A percentile compares a stretch with the other conserved stretches of the same genome.
phyloP scores from a whole-genome alignment of 2,888 invertebrate species.

The Cheilosia impressa region DNA sequence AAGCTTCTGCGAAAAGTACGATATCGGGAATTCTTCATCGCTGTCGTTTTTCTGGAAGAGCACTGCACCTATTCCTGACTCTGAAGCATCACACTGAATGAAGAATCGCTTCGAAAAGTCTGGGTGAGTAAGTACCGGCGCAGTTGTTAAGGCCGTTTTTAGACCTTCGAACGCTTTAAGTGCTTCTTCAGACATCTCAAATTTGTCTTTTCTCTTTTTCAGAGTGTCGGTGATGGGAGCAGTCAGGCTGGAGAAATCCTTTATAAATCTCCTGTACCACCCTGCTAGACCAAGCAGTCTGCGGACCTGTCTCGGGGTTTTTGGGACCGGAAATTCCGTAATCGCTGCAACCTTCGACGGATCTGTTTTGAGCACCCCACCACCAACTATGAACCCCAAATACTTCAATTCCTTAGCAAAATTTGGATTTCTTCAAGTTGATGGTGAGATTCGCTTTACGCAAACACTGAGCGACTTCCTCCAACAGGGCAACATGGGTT shows the following conservation, averaged over 20 bases:
- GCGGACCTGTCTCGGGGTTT: background rate
- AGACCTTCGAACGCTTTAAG: slow-evolving; percentile 39
- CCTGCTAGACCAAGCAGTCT: slow-evolving; percentile 51
- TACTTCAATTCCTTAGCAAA: slow-evolving; percentile 58
- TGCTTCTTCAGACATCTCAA: slow-evolving; percentile 40
- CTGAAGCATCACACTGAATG: slow-evolving; percentile 62
- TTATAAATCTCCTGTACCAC: slow-evolving; percentile 66
- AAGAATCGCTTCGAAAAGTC: slow-evolving; percentile 4
- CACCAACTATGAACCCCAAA: slow-evolving; percentile 40
- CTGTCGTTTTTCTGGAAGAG: slow-evolving; percentile 39
- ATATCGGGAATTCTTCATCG: slow-evolving; percentile 39
- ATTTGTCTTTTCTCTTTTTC: slow-evolving; percentile 25
- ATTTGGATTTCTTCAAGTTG: slow-evolving; percentile 26
- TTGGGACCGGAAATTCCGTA: slow-evolving; percentile 33
- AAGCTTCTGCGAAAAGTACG: slow-evolving; percentile 45
- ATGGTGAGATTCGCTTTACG: slow-evolving; percentile 53
- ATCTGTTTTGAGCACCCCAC: slow-evolving; percentile 39
- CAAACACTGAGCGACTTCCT: slow-evolving; percentile 50
- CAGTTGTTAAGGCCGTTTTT: slow-evolving; percentile 45
- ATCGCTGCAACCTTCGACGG: slow-evolving; percentile 52
- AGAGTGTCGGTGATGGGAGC: slow-evolving; percentile 48
- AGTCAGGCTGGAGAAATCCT: slow-evolving; percentile 34
- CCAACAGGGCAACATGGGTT: slow-evolving; percentile 29
- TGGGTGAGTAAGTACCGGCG: slow-evolving; percentile 58
- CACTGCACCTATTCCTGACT: slow-evolving; percentile 42